Evolutionary conservation across 1,140 invertebrate genomes (phyloP).

Genomic region (Asobara japonica): DNA sequence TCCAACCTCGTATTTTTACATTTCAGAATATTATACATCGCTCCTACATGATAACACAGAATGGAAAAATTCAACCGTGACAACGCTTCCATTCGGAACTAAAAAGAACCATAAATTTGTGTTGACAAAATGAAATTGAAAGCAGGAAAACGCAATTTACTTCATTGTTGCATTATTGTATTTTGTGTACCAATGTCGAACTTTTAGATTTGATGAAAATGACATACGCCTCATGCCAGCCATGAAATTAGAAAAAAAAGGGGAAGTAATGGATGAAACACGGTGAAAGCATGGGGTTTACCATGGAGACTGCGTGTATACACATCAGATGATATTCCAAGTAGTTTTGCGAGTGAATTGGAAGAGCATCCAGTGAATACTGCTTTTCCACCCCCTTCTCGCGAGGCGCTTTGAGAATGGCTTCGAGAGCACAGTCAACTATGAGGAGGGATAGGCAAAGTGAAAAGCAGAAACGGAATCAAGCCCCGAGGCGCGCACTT

Average conservation of each 20-base stretch:
- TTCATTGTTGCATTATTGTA: background rate
- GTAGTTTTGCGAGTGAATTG: constrained; percentile 14
- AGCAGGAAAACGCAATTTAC: background rate
- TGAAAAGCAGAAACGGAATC: constrained; percentile 13
- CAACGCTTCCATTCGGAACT: too few species aligned
- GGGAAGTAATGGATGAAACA: background rate
- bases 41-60: too few species aligned
- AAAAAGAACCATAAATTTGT: too few species aligned
- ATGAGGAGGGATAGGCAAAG: background rate
- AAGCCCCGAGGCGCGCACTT: constrained; percentile 12
- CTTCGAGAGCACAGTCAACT: constrained; percentile 13
- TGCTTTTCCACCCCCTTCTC: too few species aligned
- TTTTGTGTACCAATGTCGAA: background rate
- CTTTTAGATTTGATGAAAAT: background rate
- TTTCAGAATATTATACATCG: too few species aligned
- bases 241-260: background rate
- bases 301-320: background rate
- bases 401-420: background rate
- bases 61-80: too few species aligned
- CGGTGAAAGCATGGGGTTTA: background rate
- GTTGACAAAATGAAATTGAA: too few species aligned
- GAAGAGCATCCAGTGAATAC: constrained; percentile 11
- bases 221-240: background rate
- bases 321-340: constrained; percentile 7
- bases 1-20: too few species aligned